Percentiles rank a stretch among this genome's conserved stretches.
phyloP scores from a whole-genome alignment of 2,797 vertebrate species.

The Cossypha dichroa region DNA sequence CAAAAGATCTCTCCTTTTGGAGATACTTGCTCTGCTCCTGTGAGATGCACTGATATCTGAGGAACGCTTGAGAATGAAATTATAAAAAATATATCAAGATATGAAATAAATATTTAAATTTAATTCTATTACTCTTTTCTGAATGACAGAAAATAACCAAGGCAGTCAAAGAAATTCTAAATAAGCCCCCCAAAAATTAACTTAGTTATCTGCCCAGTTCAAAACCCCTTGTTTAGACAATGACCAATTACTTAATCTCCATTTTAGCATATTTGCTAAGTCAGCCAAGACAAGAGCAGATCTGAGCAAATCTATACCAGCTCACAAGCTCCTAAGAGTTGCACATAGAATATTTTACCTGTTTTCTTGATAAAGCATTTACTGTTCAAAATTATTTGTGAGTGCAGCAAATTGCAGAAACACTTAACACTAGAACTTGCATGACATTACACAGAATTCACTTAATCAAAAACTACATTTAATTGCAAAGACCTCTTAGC shows the following conservation, averaged over 20 bases:
- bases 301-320: not conserved
- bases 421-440: not conserved
- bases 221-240: not conserved
- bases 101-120: not conserved
- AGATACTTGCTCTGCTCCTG: conserved; percentile 78
- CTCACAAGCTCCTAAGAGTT: not conserved
- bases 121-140: not conserved
- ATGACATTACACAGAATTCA: not conserved
- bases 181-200: rapidly evolving
- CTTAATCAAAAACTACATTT: not conserved
- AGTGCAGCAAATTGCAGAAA: not conserved
- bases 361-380: not conserved
- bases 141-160: not conserved
- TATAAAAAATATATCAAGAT: conserved; percentile 3
- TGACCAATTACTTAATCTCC: not conserved
- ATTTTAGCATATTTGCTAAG: not conserved
- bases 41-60: conserved; percentile 77
- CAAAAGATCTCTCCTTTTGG: conserved; percentile 82
- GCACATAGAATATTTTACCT: not conserved
- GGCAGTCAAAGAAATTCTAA: not conserved
- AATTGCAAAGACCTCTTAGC: not conserved
- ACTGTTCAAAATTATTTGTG: not conserved
- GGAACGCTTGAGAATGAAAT: conserved; percentile 73
- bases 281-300: not conserved
- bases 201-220: not conserved